These are phyloP conservation scores for Scopus umbretta DNA, from an alignment of 2,113 vertebrate species.

Conservation along the genomic window DNA sequence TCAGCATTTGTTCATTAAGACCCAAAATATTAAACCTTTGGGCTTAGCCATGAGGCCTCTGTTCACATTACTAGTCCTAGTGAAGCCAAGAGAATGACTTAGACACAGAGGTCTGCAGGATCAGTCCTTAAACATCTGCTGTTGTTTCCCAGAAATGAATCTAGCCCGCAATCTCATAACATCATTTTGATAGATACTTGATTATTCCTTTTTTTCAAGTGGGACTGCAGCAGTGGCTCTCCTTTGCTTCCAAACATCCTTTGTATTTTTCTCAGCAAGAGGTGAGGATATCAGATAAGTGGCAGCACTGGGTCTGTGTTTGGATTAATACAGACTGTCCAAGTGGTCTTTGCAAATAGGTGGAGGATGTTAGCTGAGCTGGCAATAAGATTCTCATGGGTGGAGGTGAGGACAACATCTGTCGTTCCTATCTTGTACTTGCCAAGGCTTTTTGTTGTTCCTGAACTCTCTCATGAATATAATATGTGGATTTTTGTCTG, in stretches of 20 bases:
- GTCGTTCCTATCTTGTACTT: conserved; percentile 28
- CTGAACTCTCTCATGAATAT: conserved; percentile 72
- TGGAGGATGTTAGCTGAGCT: conserved; percentile 34
- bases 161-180: not conserved
- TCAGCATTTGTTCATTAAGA: not conserved
- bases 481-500: conserved; percentile 64
- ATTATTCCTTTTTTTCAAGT: conserved; percentile 42
- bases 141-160: not conserved
- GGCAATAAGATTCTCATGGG: not conserved
- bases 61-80: not conserved
- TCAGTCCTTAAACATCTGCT: not conserved
- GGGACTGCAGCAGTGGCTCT: not conserved
- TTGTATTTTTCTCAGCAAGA: conserved; percentile 5
- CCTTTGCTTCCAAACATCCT: conserved; percentile 15
- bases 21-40: not conserved
- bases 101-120: not conserved
- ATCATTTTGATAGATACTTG: conserved; percentile 18
- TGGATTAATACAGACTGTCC: not conserved
- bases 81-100: not conserved
- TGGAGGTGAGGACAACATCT: conserved; percentile 66
- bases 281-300: conserved; percentile 18
- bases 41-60: not conserved
- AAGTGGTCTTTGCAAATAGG: not conserved
- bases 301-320: not conserved
- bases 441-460: conserved; percentile 59